These are phyloP conservation scores for Triplophysa siluroides DNA, from an alignment of 2,113 vertebrate genomes.

Conservation along the genomic window DNA sequence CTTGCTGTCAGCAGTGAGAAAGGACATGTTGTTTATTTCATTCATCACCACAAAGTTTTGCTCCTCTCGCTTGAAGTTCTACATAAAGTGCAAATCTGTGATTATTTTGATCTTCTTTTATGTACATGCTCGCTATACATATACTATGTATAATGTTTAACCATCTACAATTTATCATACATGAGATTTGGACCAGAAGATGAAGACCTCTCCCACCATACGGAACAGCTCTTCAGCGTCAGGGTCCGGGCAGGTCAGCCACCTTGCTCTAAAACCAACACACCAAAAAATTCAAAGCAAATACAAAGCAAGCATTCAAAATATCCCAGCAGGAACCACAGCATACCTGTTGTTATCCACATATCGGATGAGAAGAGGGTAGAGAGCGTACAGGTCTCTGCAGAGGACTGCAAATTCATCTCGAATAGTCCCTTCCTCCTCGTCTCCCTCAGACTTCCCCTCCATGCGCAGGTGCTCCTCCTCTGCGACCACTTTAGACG, in stretches of 20 bases:
- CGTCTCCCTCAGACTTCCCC: conserved; percentile 83
- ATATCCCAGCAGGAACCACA: not conserved
- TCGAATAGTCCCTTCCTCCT: conserved; percentile 85
- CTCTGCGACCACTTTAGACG: conserved; percentile 90
- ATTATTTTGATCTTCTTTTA: not conserved
- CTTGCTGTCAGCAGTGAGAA: conserved; percentile 93
- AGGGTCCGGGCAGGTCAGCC: conserved; percentile 85
- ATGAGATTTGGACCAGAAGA: conserved; percentile 96
- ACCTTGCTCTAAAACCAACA: conserved; percentile 78
- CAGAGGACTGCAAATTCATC: conserved; percentile 95
- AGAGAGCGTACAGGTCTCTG: conserved; percentile 91
- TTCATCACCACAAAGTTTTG: conserved; percentile 97
- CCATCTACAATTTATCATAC: conserved; percentile 61
- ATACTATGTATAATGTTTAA: too few relatives aligned
- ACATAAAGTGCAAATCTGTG: not conserved
- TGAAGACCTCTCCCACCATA: conserved; percentile 95
- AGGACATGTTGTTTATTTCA: conserved; percentile 98
- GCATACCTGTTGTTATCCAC: conserved; percentile 93
- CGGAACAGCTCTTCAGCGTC: conserved; percentile 92
- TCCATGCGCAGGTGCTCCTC: conserved; percentile 91
- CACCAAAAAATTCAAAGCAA: not conserved
- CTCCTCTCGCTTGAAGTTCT: conserved; percentile 96
- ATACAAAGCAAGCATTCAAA: not conserved
- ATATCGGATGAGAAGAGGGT: conserved; percentile 93
- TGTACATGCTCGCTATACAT: not conserved